A percentile compares a stretch with the other conserved stretches of the same genome.
phyloP scores from a whole-genome alignment of 2,797 vertebrate genomes.

The Manis crassicaudata region DNA sequence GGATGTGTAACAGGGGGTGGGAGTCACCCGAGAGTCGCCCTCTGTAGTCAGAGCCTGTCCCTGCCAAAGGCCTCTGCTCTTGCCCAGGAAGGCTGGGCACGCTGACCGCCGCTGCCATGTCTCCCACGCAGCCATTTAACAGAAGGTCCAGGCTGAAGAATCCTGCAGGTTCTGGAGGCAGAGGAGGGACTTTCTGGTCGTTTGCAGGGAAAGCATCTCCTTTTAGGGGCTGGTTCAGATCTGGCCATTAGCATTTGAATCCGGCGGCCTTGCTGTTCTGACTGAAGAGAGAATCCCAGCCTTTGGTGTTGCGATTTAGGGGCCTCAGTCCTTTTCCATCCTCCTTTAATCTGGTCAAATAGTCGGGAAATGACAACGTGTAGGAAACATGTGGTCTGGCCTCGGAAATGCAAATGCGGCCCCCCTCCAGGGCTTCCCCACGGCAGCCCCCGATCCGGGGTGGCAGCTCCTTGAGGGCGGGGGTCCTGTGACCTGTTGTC shows the following conservation, averaged over 20 bases:
- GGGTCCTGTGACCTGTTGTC: accelerated
- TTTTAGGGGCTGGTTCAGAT: slow-evolving; percentile 46
- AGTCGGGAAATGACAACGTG: not conserved
- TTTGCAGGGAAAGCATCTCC: slow-evolving; percentile 29
- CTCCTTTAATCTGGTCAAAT: slow-evolving; percentile 61
- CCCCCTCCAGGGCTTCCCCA: not conserved
- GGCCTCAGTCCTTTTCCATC: slow-evolving; percentile 22
- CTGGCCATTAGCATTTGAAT: slow-evolving; percentile 74
- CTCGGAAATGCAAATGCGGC: not conserved
- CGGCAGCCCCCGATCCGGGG: accelerated
- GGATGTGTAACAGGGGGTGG: accelerated
- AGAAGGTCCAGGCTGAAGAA: not conserved
- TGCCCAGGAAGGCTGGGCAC: not conserved
- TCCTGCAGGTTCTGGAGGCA: not conserved
- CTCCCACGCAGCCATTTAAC: not conserved
- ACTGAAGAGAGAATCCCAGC: slow-evolving; percentile 51
- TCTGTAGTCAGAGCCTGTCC: not conserved
- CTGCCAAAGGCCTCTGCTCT: too few relatives aligned
- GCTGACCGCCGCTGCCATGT: accelerated
- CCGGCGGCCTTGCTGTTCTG: slow-evolving; percentile 1
- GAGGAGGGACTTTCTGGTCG: slow-evolving; percentile 9
- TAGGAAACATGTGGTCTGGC: not conserved
- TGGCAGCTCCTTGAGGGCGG: accelerated
- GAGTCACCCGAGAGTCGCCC: accelerated
- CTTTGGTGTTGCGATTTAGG: slow-evolving; percentile 73